Base-by-base conservation (phyloP, 2,888 invertebrate species). In the Phlogophora meticulosa region DNA sequence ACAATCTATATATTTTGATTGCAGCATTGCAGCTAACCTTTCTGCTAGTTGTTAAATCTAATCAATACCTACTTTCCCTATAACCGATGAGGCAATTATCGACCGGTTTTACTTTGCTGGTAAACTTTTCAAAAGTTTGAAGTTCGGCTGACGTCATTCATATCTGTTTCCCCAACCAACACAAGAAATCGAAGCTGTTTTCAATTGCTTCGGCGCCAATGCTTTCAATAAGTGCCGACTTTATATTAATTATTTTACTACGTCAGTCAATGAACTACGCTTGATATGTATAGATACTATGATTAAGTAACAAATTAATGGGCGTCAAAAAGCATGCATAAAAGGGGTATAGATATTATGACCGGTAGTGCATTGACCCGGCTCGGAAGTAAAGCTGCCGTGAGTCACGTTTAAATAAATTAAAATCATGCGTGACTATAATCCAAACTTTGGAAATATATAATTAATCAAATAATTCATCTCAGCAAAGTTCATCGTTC, bases 351-450 rank as follows among this genome's bases (percentile, higher is more conserved):
- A 72, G 61, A 66, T 76, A 76, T 78, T 79, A 56, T 80, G 72
- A 75, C 79, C 63, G 66, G 34, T 64, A 73, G 87, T 85, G 84
- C 90, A 87, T 70, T 89, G 89, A 88, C 88, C 88, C 66, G 48
- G 43, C 64, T 81, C 61, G 66, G 68, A 81, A 75, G 74, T 78
- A 68, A 83, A 73, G 65, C 72, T 75, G 77, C 62, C 75, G 68
- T 80, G 77, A 78, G 76, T 74, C 83, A 71, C 63, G 64, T 82
- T 76, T 71, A 69, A 77, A 78, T 76, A 65, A 73, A 82, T 75
- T 69, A 61, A 66, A 76, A 75, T 17, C 59, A 65, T 36, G 61
- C 81, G 80, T 83, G 81, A 80, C 83, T 81, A 68, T 79, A 82
- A 81, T 80, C 75, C 64, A 81, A 83, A 84, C 84, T 78, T 80